Percentiles rank a stretch among this genome's conserved stretches.
Conservation (phyloP, 2,888 invertebrate species). For the Hemicrepidius hirtus region DNA sequence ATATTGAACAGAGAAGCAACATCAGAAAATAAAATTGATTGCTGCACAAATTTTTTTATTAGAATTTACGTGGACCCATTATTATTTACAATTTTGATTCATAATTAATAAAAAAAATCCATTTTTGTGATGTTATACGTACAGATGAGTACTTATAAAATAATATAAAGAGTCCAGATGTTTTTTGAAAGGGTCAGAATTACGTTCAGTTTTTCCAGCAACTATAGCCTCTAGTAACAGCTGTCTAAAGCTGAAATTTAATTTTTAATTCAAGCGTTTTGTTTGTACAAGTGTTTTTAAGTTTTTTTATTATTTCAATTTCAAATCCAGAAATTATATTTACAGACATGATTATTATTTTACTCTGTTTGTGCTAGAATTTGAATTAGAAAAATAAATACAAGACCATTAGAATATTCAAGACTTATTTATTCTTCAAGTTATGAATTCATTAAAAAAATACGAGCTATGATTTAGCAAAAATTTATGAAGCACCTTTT, state of each 20-base stretch:
- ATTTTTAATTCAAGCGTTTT: conserved; percentile 44
- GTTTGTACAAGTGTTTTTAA: conserved; percentile 57
- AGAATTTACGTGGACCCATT: no score
- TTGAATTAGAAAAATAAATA: conserved; percentile 38
- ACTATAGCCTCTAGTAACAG: conserved; percentile 35
- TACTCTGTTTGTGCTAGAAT: conserved; percentile 35
- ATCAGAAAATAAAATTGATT: no score
- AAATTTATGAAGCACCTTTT: background rate
- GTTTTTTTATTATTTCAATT: conserved; percentile 53
- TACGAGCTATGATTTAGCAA: background rate
- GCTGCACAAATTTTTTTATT: no score
- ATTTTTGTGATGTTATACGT: conserved; percentile 50
- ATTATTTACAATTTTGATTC: background rate
- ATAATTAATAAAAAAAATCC: conserved; percentile 9
- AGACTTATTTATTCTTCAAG: background rate
- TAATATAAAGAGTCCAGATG: conserved; percentile 56
- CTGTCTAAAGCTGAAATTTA: conserved; percentile 19
- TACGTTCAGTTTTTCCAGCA: conserved; percentile 35
- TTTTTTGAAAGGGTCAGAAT: conserved; percentile 59
- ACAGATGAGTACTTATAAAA: conserved; percentile 51
- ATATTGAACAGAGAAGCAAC: no score
- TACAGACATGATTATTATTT: conserved; percentile 57
- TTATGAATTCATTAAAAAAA: conserved; percentile 15
- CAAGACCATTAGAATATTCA: conserved; percentile 18
- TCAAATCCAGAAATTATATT: conserved; percentile 59